Evolutionary conservation across 2,888 invertebrate species (phyloP).

Genomic region (Thelaira solivaga): DNA sequence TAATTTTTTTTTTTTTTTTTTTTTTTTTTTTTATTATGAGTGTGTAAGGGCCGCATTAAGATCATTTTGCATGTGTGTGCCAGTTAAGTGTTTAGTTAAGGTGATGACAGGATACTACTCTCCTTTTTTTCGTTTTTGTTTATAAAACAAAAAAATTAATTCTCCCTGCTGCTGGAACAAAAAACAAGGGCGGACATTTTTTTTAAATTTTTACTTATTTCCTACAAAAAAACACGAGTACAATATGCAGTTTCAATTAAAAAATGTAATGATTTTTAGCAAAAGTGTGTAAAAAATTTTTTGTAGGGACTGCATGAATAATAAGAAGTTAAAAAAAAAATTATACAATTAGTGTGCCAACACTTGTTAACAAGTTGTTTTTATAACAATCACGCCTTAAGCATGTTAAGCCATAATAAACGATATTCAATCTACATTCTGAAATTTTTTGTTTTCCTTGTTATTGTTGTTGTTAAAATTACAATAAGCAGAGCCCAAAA

Average conservation of each 20-base stretch:
- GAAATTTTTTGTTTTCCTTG: constrained; percentile 3
- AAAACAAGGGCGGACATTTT: constrained; percentile 57
- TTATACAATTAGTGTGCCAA: constrained; percentile 74
- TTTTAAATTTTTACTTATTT: constrained; percentile 26
- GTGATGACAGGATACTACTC: constrained; percentile 61
- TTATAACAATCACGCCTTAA: constrained; percentile 71
- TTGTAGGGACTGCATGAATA: constrained; percentile 23
- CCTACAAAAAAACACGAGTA: constrained; percentile 12
- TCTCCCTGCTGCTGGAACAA: background rate
- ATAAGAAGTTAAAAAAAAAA: constrained; percentile 43
- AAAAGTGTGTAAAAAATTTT: constrained; percentile 44
- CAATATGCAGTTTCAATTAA: constrained; percentile 27
- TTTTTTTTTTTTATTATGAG: too few species aligned
- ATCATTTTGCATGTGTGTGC: too few species aligned
- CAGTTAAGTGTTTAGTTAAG: too few species aligned
- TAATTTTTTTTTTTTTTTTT: too few species aligned
- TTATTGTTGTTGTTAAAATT: constrained; percentile 20
- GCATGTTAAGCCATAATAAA: constrained; percentile 64
- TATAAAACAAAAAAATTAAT: background rate
- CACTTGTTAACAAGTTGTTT: constrained; percentile 74
- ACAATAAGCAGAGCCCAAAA: constrained; percentile 8
- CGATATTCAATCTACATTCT: constrained; percentile 56
- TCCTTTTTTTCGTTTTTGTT: background rate
- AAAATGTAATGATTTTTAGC: background rate
- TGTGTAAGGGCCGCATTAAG: too few species aligned